Percentiles rank a stretch among this genome's conserved stretches.
Evolutionary conservation across 2,797 vertebrate species (phyloP).

Genomic region (Anisognathus igniventris): DNA sequence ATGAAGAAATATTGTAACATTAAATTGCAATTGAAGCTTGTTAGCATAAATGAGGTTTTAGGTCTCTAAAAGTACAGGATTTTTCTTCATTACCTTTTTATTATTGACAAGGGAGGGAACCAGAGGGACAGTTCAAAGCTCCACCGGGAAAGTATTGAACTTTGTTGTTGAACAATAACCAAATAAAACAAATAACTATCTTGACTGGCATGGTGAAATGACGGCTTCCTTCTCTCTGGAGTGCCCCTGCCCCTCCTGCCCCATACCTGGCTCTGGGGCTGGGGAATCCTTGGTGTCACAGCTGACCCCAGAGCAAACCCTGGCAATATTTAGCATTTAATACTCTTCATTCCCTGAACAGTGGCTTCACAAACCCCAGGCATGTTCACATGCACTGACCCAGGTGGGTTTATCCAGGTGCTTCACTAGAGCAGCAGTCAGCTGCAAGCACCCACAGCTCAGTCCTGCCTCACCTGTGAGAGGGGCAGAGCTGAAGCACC

Average conservation of each 20-base stretch:
- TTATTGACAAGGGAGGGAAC: conserved; percentile 66
- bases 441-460: neutral
- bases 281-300: neutral
- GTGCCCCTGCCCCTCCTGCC: neutral
- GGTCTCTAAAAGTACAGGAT: conserved; percentile 68
- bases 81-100: conserved; percentile 78
- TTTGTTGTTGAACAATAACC: conserved; percentile 72
- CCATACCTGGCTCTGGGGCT: neutral
- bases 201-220: conserved; percentile 53
- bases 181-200: conserved; percentile 76
- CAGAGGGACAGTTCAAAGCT: conserved; percentile 52
- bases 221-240: conserved; percentile 49
- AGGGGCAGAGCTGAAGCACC: neutral
- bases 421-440: neutral
- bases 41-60: conserved; percentile 68
- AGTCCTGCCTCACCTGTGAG: neutral
- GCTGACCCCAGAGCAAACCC: conserved; percentile 21
- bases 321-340: neutral
- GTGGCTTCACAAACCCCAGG: neutral
- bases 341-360: neutral
- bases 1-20: conserved; percentile 65
- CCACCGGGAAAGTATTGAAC: conserved; percentile 67
- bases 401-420: neutral
- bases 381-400: neutral
- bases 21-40: conserved; percentile 62